phyloP scores from a whole-genome alignment of 2,113 vertebrate genomes.

The Rhinopithecus roxellana region DNA sequence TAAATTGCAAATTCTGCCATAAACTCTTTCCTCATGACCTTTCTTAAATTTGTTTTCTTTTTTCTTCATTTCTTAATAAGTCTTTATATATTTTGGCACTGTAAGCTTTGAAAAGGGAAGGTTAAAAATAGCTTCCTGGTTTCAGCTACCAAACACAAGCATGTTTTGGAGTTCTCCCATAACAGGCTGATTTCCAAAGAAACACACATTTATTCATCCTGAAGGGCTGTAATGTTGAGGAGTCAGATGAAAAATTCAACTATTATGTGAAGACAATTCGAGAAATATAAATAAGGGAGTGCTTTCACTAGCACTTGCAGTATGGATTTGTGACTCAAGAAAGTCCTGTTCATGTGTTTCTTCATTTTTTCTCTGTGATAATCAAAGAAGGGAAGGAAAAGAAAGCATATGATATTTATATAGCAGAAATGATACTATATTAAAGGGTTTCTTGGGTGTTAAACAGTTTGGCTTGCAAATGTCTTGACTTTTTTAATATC shows the following conservation, averaged over 20 bases:
- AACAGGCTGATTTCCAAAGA: background rate
- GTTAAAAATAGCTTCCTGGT: background rate
- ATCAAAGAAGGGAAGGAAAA: background rate
- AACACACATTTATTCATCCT: background rate
- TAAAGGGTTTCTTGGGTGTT: background rate
- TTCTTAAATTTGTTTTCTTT: slow-evolving; percentile 23
- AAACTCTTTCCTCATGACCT: background rate
- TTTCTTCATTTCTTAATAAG: slow-evolving; percentile 13
- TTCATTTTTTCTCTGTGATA: background rate
- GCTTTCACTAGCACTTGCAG: background rate
- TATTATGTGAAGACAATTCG: background rate
- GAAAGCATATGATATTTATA: background rate
- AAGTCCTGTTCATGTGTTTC: background rate
- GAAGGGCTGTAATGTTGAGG: background rate
- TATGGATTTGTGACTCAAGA: background rate
- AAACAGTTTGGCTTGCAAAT: background rate
- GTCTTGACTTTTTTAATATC: background rate
- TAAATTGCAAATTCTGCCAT: background rate
- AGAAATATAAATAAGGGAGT: background rate
- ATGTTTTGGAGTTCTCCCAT: background rate
- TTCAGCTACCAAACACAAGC: background rate
- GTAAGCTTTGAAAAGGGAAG: background rate
- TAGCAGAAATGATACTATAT: background rate
- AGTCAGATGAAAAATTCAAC: background rate
- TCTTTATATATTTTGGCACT: slow-evolving; percentile 13